Percentiles rank a stretch among this genome's conserved stretches.
phyloP scores from a whole-genome alignment of 2,888 invertebrate genomes.

The Cryptus viduatorius region DNA sequence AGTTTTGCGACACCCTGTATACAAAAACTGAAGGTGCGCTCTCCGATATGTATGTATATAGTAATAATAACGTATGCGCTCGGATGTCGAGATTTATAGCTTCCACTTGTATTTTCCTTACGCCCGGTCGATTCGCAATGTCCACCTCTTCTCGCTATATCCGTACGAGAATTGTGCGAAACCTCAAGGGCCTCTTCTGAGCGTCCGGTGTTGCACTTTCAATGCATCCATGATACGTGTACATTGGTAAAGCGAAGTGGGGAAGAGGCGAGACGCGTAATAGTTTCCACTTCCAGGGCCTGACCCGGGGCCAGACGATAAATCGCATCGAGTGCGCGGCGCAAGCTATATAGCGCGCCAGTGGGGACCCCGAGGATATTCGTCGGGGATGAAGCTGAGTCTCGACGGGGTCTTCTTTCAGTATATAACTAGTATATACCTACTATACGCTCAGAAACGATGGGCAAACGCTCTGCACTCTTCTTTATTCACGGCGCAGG shows the following conservation, averaged over 20 bases:
- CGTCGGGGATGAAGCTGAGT: conserved; percentile 74
- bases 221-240: conserved; percentile 23
- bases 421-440: conserved; percentile 60
- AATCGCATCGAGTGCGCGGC: conserved; percentile 76
- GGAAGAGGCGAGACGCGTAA: conserved; percentile 71
- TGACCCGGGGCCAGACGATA: conserved; percentile 80
- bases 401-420: conserved; percentile 37
- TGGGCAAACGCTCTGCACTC: conserved; percentile 74
- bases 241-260: conserved; percentile 23
- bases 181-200: neutral
- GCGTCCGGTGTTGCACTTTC: conserved; percentile 1
- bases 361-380: conserved; percentile 62
- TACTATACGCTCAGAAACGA: neutral
- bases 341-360: conserved; percentile 75
- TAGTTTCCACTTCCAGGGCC: conserved; percentile 79
- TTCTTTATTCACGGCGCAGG: conserved; percentile 14
- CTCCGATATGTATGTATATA: neutral
- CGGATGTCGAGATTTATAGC: conserved; percentile 65
- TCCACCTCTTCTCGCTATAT: conserved; percentile 21
- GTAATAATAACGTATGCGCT: conserved; percentile 13
- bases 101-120: conserved; percentile 64
- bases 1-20: conserved; percentile 5
- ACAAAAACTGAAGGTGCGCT: neutral
- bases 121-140: conserved; percentile 44
- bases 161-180: conserved; percentile 20